Base-by-base conservation (phyloP, 2,888 invertebrate species). In the Amphipyra berbera region DNA sequence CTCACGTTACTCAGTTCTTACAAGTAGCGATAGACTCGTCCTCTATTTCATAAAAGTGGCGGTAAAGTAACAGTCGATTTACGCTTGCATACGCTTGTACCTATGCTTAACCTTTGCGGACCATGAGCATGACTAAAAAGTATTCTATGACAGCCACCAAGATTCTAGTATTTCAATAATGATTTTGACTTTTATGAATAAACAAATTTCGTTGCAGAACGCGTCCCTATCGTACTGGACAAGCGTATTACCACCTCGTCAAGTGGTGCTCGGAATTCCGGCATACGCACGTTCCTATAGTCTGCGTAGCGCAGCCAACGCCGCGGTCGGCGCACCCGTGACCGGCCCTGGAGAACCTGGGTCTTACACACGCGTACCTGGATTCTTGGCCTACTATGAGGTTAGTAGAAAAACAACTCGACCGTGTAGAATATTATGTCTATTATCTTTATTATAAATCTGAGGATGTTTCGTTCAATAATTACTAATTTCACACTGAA, bases 331-430 rank as follows among this genome's bases (percentile, higher is more conserved):
- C 52, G 95, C 96, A 0, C 95, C 95, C 21, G 90, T 96, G 0
- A 91, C 95, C 27, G 97, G 97, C 0, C 96, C 96, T 0, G 97
- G 97, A 1, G 95, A 96, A 77, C 96, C 97, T 0, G 97, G 97
- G 2, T 95, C 95, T 37, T 96, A 93, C 82, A 97, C 97, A 0
- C 90, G 96, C 55, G 96, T 97, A 42, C 96, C 96, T 33, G 97
- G 97, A 27, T 97, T 97, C 86, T 90, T 97, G 53, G 96, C 97
- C 0, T 97, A 97, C 86, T 97, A 97, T 83, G 97, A 97, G 94
- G 96, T 96, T 73, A 81, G 82, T 54, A 27, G 0, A 8, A 14
- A 14, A 7, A 33, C 13, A 40, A 6, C n/a, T 13, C 12, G 40
- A 40, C 1, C 12, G 6, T 30, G 4, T 30, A 30, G 30, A 30